Conservation (phyloP, 2,113 vertebrate species). For the rat (Rattus norvegicus) region GRCr8 NC_086037.1:12094501-12095000, state of each 20-base stretch:
- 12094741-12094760: neutral
- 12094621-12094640: neutral
- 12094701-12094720: neutral
- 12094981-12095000: too few relatives aligned
- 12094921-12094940: too few relatives aligned
- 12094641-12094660: neutral
- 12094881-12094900: too few relatives aligned
- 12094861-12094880: too few relatives aligned
- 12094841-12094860: too few relatives aligned
- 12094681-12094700: neutral
- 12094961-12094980: too few relatives aligned
- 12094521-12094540: neutral
- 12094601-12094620: neutral
- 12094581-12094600: neutral
- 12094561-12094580: neutral
- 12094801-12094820: too few relatives aligned
- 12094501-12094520: neutral
- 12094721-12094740: neutral
- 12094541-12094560: neutral
- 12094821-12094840: too few relatives aligned
- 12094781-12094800: too few relatives aligned
- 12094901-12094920: too few relatives aligned
- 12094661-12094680: neutral
- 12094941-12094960: too few relatives aligned
- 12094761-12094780: too few relatives aligned